Evolutionary conservation across 2,888 invertebrate species (phyloP).

Genomic region (Masnerella sp.): DNA sequence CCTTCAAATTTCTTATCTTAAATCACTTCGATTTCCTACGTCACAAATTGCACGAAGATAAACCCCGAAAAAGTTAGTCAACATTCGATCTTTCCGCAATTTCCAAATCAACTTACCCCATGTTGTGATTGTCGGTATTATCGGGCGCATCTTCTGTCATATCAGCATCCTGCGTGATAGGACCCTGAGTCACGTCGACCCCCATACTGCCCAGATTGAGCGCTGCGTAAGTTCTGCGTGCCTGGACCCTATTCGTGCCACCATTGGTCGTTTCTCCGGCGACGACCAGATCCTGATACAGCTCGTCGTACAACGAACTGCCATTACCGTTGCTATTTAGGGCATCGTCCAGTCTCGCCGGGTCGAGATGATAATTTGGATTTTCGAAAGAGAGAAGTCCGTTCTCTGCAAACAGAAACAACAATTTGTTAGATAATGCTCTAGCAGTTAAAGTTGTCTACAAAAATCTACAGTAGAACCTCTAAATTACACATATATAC

Average conservation of each 20-base stretch:
- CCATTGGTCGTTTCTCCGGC: slow-evolving; percentile 80
- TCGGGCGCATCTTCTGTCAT: slow-evolving; percentile 75
- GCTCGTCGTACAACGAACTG: slow-evolving; percentile 83
- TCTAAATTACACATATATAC: too few species aligned
- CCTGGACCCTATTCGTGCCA: slow-evolving; percentile 74
- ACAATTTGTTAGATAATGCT: neutral
- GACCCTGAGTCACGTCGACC: slow-evolving; percentile 82
- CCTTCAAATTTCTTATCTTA: too few species aligned
- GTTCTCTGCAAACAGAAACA: slow-evolving; percentile 84
- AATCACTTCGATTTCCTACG: too few species aligned
- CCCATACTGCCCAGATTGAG: slow-evolving; percentile 86
- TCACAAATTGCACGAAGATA: too few species aligned
- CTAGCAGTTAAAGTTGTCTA: too few species aligned
- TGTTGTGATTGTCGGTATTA: slow-evolving; percentile 78
- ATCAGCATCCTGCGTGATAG: slow-evolving; percentile 78
- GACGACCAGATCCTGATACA: slow-evolving; percentile 82
- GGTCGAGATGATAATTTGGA: slow-evolving; percentile 92
- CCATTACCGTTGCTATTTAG: slow-evolving; percentile 83
- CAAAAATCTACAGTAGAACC: too few species aligned
- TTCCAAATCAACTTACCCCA: slow-evolving; percentile 77
- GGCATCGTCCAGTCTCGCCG: slow-evolving; percentile 87
- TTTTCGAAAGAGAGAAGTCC: slow-evolving; percentile 94
- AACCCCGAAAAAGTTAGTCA: too few species aligned
- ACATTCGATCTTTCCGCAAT: neutral
- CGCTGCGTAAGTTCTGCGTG: slow-evolving; percentile 82